Conservation (phyloP, 2,888 invertebrate genomes). For the Megastigmus dorsalis region DNA sequence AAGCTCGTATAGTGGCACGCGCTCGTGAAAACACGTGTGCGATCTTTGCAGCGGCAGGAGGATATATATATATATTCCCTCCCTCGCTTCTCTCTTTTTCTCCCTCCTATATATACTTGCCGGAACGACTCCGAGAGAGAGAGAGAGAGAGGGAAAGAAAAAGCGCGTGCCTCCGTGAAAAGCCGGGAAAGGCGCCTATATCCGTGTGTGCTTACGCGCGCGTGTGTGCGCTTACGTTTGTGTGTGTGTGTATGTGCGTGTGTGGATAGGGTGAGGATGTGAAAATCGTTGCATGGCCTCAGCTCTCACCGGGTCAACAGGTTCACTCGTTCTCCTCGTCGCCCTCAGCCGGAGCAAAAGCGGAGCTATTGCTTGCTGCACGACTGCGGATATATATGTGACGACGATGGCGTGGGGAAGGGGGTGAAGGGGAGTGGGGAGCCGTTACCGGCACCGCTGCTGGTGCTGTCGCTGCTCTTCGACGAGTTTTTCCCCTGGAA, state of each 20-base stretch:
- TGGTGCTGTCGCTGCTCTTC: too few relatives aligned
- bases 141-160: not conserved
- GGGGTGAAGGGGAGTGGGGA: too few relatives aligned
- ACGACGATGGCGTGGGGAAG: too few relatives aligned
- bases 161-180: conserved; percentile 36
- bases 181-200: conserved; percentile 34
- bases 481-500: conserved; percentile 2
- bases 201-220: not conserved
- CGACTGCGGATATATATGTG: not conserved
- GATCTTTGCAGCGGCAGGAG: not conserved
- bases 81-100: not conserved
- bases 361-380: too few relatives aligned
- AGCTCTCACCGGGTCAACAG: conserved; percentile 53
- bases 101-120: not conserved
- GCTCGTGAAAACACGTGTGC: conserved; percentile 43
- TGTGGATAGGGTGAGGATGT: conserved; percentile 20
- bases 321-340: too few relatives aligned
- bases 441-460: too few relatives aligned
- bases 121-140: not conserved
- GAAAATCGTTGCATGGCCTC: conserved; percentile 43
- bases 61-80: too few relatives aligned
- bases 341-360: too few relatives aligned
- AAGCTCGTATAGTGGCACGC: conserved; percentile 50
- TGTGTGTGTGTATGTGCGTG: too few relatives aligned
- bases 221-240: not conserved